Evolutionary conservation across 1,140 invertebrate genomes (phyloP).

Genomic region (Spodoptera litura): DNA sequence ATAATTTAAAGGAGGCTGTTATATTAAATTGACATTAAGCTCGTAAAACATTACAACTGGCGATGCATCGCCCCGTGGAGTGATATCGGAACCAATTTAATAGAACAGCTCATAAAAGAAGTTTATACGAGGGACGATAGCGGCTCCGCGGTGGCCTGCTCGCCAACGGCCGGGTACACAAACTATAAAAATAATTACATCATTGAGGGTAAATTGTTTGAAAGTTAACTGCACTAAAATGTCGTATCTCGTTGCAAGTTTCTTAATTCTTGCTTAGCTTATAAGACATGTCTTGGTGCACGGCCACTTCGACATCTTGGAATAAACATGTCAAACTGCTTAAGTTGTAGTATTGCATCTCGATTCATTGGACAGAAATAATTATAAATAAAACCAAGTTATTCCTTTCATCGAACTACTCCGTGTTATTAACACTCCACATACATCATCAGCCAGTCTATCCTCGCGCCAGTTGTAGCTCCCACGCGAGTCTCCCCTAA

Average conservation of each 20-base stretch:
- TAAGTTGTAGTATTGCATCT: too few relatives aligned
- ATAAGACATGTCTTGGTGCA: too few relatives aligned
- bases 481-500: not conserved
- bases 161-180: not conserved
- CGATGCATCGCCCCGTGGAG: not conserved
- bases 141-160: not conserved
- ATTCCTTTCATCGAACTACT: not conserved
- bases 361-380: too few relatives aligned
- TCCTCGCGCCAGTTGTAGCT: conserved; percentile 7
- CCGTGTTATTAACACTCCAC: not conserved
- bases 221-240: not conserved
- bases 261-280: not conserved
- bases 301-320: too few relatives aligned
- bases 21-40: not conserved
- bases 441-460: not conserved
- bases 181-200: conserved; percentile 6
- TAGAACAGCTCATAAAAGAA: conserved; percentile 14
- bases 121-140: not conserved
- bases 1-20: not conserved
- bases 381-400: too few relatives aligned
- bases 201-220: not conserved
- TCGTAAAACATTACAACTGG: not conserved
- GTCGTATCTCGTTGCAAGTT: not conserved
- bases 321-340: too few relatives aligned
- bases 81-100: conserved; percentile 15